Conservation (phyloP, 2,113 vertebrate species). For the Elephantulus edwardii region DNA sequence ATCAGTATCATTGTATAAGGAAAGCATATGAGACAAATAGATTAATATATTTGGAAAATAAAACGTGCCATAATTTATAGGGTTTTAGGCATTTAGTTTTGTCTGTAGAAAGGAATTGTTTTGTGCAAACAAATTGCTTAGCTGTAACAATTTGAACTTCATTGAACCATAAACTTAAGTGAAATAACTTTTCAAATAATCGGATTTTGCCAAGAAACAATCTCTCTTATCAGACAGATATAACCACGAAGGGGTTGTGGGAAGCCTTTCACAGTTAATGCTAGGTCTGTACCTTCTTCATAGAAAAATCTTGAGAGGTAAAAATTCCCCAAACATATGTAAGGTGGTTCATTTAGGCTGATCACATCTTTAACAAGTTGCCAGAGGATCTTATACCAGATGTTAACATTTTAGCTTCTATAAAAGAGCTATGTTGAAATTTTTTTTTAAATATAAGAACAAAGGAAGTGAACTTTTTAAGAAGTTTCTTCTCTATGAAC, state of each 20-base stretch:
- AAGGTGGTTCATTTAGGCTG: conserved; percentile 63
- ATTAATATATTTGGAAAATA: conserved; percentile 14
- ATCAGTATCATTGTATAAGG: not conserved
- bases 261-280: conserved; percentile 55
- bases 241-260: not conserved
- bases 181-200: conserved; percentile 22
- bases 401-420: conserved; percentile 62
- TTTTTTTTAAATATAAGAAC: conserved; percentile 69
- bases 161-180: not conserved
- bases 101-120: not conserved
- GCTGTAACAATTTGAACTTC: not conserved
- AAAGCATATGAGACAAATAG: not conserved
- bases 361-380: conserved; percentile 59
- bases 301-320: conserved; percentile 70
- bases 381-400: conserved; percentile 61
- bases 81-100: not conserved
- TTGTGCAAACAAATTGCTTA: conserved; percentile 24
- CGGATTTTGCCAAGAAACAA: conserved; percentile 44
- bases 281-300: conserved; percentile 57
- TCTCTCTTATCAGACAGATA: not conserved
- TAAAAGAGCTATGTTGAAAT: conserved; percentile 59
- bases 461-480: conserved; percentile 66
- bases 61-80: not conserved
- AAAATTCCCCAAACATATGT: conserved; percentile 71
- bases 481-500: conserved; percentile 65